Conservation (phyloP, 1,140 invertebrate genomes). For the Saccostrea glomerata region DNA sequence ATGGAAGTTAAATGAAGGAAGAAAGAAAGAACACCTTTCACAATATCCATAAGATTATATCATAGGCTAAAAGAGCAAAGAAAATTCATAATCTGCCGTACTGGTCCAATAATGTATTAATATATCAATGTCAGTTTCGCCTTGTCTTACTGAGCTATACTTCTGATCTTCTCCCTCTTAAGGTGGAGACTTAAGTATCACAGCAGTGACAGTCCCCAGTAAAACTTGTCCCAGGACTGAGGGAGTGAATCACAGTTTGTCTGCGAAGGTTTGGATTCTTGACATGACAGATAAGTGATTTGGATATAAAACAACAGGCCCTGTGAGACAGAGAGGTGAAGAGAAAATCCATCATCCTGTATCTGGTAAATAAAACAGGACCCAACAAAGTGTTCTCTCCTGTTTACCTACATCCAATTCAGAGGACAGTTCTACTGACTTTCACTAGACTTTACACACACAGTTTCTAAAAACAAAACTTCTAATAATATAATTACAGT, state of each 20-base stretch:
- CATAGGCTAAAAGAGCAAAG: background rate
- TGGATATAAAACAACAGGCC: constrained; percentile 12
- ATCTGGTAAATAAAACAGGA: constrained; percentile 13
- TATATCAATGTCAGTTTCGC: background rate
- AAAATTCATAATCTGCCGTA: background rate
- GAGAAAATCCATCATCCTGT: background rate
- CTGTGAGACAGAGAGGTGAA: background rate
- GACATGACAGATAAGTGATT: constrained; percentile 30
- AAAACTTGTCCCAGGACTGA: background rate
- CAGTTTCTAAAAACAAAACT: no score
- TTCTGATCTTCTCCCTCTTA: background rate
- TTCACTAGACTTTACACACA: background rate
- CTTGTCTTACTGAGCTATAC: no score
- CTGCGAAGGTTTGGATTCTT: background rate
- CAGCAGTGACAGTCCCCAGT: background rate
- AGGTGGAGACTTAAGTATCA: background rate
- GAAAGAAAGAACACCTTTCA: background rate
- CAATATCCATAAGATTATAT: background rate
- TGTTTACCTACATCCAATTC: background rate
- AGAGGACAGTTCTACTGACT: background rate
- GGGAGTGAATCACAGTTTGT: background rate
- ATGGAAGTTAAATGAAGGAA: background rate
- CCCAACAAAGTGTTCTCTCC: background rate
- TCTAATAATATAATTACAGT: no score
- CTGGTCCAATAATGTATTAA: background rate